These are phyloP conservation scores for Smithornis capensis DNA, from an alignment of 2,113 vertebrate species.

Conservation along the genomic window DNA sequence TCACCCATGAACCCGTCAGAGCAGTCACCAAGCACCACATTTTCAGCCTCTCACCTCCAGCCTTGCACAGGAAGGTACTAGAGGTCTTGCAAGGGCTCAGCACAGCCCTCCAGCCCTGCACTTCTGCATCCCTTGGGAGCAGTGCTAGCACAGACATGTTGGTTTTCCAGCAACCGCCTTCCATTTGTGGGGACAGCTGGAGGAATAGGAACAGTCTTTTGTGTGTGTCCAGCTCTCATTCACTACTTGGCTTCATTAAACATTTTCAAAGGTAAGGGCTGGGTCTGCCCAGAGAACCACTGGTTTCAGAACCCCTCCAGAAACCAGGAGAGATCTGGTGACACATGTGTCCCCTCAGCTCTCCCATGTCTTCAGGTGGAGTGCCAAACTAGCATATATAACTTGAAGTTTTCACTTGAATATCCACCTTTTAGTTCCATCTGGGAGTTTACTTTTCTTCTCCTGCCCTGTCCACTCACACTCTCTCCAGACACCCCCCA, in stretches of 20 bases:
- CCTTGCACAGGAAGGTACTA: not conserved
- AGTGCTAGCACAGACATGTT: not conserved
- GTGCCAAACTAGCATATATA: not conserved
- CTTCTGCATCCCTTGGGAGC: not conserved
- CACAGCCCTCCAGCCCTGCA: not conserved
- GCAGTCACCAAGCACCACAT: not conserved
- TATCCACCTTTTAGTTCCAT: not conserved
- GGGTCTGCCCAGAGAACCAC: not conserved
- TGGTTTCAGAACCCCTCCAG: not conserved
- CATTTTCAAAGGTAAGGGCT: not conserved
- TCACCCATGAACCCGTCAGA: not conserved
- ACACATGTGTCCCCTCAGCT: not conserved
- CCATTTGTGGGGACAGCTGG: not conserved
- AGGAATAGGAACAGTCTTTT: not conserved
- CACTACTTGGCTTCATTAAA: not conserved
- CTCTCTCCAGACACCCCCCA: not conserved
- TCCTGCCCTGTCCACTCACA: not conserved
- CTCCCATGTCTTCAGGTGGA: not conserved
- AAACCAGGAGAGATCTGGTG: not conserved
- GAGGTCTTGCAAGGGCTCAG: not conserved
- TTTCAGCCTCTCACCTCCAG: accelerated
- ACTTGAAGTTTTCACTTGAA: not conserved
- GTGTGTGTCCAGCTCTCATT: accelerated
- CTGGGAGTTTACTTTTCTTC: not conserved
- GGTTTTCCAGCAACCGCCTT: not conserved